phyloP scores from a whole-genome alignment of 2,113 vertebrate genomes.

The Rhabdomys dilectus region DNA sequence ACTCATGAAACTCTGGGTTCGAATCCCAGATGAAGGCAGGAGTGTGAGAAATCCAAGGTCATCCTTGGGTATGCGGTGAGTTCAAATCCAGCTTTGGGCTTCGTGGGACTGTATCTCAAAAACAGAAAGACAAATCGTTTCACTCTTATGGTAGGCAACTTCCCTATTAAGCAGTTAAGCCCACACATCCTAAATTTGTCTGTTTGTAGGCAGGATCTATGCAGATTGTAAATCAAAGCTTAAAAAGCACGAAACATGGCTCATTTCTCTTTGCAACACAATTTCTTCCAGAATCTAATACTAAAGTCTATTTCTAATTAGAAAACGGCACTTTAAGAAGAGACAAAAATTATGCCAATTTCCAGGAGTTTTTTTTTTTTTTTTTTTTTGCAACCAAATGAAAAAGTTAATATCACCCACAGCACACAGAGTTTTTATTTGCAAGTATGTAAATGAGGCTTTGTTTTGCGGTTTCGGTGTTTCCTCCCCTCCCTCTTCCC shows the following conservation, averaged over 20 bases:
- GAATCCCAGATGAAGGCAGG: not conserved
- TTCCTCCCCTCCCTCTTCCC: not conserved
- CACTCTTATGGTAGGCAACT: not conserved
- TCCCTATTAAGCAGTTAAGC: slow-evolving; percentile 3
- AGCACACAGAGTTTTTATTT: slow-evolving; percentile 64
- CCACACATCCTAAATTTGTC: slow-evolving; percentile 10
- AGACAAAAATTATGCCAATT: slow-evolving; percentile 56
- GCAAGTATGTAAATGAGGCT: slow-evolving; percentile 66
- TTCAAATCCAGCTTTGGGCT: not conserved
- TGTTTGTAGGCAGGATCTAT: not conserved
- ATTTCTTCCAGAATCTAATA: slow-evolving; percentile 40
- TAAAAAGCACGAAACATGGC: slow-evolving; percentile 26
- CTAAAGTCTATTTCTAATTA: slow-evolving; percentile 41
- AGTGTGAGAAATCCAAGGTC: too few relatives aligned
- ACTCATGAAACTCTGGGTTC: not conserved
- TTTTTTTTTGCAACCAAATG: slow-evolving; percentile 5
- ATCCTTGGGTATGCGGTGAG: not conserved
- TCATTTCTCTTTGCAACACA: slow-evolving; percentile 19
- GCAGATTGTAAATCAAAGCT: slow-evolving; percentile 48
- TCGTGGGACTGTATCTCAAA: not conserved
- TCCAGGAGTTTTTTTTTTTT: slow-evolving; percentile 30
- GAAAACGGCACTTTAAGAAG: slow-evolving; percentile 40
- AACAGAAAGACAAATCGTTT: not conserved
- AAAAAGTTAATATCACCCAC: slow-evolving; percentile 51
- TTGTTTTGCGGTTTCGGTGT: slow-evolving; percentile 53